These are phyloP conservation scores for Mythimna albipuncta DNA, from an alignment of 2,888 invertebrate genomes.

Conservation along the genomic window DNA sequence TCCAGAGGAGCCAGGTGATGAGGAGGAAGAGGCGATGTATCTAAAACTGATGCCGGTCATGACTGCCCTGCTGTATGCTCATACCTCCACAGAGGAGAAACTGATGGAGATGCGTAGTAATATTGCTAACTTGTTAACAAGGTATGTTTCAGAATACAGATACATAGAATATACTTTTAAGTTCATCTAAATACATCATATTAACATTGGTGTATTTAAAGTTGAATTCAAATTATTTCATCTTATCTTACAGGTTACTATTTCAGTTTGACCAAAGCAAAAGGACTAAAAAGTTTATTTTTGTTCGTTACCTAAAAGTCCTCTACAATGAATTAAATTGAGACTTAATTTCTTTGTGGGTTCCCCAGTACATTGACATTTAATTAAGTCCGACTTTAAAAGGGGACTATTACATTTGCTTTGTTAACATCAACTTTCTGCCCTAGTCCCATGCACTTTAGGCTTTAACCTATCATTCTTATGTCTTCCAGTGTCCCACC, in stretches of 20 bases:
- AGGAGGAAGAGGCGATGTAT: conserved; percentile 93
- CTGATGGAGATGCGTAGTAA: conserved; percentile 94
- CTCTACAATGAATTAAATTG: not conserved
- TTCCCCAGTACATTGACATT: not conserved
- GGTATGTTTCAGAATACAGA: conserved; percentile 69
- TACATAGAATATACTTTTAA: not conserved
- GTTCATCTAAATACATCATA: not conserved
- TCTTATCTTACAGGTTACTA: not conserved
- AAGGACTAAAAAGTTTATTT: not conserved
- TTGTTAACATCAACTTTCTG: not conserved
- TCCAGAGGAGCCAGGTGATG: conserved; percentile 83
- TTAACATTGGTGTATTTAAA: not conserved
- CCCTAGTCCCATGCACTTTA: not conserved
- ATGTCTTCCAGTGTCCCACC: conserved; percentile 92
- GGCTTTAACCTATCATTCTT: not conserved
- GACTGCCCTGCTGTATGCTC: conserved; percentile 92
- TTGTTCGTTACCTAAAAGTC: not conserved
- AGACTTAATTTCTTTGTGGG: not conserved
- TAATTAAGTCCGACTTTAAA: not conserved
- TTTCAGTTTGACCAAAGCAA: not conserved
- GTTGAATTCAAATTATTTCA: no score
- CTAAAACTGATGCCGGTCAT: conserved; percentile 93
- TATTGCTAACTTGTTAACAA: conserved; percentile 95
- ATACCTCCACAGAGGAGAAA: conserved; percentile 90
- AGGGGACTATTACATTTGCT: not conserved